Percentiles rank a stretch among this genome's conserved stretches.
These are phyloP conservation scores for Mimachlamys varia DNA, from an alignment of 2,888 invertebrate genomes.

Conservation along the genomic window DNA sequence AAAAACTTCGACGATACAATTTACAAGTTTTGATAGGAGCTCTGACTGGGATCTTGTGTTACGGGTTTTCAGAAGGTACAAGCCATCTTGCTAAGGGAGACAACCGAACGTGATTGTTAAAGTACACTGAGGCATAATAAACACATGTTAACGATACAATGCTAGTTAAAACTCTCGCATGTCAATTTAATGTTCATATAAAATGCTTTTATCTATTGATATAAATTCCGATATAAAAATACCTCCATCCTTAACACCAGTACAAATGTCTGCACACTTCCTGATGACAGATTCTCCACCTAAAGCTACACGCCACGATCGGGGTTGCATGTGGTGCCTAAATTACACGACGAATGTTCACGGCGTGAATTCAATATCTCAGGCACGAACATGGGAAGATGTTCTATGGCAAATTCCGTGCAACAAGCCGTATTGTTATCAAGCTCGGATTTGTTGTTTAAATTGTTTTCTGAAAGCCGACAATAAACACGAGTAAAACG, in stretches of 20 bases:
- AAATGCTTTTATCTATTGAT: conserved; percentile 14
- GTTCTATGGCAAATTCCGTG: neutral
- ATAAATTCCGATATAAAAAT: conserved; percentile 17
- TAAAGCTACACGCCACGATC: neutral
- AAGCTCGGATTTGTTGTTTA: neutral
- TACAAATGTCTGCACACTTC: neutral
- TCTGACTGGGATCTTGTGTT: no score
- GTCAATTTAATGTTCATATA: neutral
- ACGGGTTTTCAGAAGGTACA: neutral
- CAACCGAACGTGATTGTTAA: neutral
- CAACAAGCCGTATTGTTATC: neutral
- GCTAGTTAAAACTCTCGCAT: neutral
- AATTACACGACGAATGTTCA: neutral
- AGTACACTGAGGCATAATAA: neutral
- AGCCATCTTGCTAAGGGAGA: neutral
- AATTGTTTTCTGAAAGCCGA: no score
- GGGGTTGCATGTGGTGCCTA: neutral
- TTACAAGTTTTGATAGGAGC: no score
- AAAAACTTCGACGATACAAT: no score
- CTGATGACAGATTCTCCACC: neutral
- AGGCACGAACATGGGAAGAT: neutral
- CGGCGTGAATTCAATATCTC: neutral
- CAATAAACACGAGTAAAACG: no score
- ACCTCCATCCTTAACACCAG: neutral
- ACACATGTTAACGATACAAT: neutral